Percentiles rank a stretch among this genome's conserved stretches.
Evolutionary conservation across 1,140 invertebrate species (phyloP).

Genomic region (Mamestra configurata): DNA sequence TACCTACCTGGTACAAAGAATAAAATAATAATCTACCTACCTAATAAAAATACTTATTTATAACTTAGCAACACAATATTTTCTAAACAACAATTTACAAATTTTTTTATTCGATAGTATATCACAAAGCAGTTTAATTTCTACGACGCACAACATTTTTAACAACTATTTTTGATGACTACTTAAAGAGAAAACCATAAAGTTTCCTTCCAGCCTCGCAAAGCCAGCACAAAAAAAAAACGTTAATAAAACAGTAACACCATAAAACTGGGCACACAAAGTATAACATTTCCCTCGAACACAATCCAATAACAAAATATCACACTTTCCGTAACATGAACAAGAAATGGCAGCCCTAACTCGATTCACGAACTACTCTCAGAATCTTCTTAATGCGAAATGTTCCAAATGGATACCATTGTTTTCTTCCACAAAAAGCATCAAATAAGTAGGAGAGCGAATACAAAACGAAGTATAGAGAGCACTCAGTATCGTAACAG

Average conservation of each 20-base stretch:
- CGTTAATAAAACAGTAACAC: conserved; percentile 27
- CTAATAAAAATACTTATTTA: no score
- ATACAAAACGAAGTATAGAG: conserved; percentile 69
- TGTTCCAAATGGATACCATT: conserved; percentile 75
- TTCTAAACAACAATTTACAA: no score
- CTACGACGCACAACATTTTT: background rate
- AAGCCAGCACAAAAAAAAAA: background rate
- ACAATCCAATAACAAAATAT: conserved; percentile 53
- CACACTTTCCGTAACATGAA: conserved; percentile 55
- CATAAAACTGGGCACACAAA: conserved; percentile 28
- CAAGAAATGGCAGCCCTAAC: conserved; percentile 52
- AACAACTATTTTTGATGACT: conserved; percentile 35
- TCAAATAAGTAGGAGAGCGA: conserved; percentile 67
- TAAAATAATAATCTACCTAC: no score
- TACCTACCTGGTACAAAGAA: no score
- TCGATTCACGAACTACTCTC: conserved; percentile 60
- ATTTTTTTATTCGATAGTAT: no score
- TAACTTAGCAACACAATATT: no score
- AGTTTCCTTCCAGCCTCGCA: conserved; percentile 10
- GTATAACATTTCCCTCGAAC: conserved; percentile 7
- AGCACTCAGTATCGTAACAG: conserved; percentile 66
- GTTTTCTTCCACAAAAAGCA: conserved; percentile 76
- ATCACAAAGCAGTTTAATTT: conserved; percentile 8
- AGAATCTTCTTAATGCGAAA: conserved; percentile 71
- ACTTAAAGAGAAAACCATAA: conserved; percentile 34